A percentile compares a stretch with the other conserved stretches of the same genome.
Evolutionary conservation across 2,113 vertebrate species (phyloP).

Genomic region (Bombycilla garrulus): DNA sequence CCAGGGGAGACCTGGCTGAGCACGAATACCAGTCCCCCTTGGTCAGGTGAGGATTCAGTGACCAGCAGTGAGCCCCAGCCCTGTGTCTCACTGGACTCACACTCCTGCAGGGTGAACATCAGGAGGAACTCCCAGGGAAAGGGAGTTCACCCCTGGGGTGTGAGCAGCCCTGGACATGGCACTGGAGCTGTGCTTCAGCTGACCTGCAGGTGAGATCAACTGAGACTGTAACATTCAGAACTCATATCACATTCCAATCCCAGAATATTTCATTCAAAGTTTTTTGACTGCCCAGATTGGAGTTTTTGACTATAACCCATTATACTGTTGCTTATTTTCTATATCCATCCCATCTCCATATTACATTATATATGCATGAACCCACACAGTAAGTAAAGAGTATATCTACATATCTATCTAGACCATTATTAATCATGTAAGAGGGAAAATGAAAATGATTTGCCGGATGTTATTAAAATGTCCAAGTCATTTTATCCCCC

Average conservation of each 20-base stretch:
- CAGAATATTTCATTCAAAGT: not conserved
- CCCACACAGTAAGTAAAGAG: not conserved
- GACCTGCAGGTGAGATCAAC: not conserved
- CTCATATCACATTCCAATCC: not conserved
- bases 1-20: not conserved
- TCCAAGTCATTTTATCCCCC: not conserved
- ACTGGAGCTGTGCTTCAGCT: not conserved
- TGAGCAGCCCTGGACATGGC: not conserved
- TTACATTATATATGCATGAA: not conserved
- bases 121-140: not conserved
- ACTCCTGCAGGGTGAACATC: not conserved
- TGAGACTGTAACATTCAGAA: not conserved
- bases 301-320: not conserved
- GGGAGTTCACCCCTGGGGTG: not conserved
- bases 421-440: slow-evolving; percentile 4
- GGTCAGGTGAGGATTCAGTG: not conserved
- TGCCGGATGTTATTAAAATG: slow-evolving; percentile 13
- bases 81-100: not conserved
- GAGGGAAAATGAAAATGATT: slow-evolving; percentile 27
- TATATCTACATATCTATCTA: not conserved
- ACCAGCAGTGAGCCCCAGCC: accelerated
- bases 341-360: not conserved
- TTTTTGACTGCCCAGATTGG: not conserved
- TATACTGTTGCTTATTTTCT: not conserved
- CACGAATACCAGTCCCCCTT: not conserved